phyloP scores from a whole-genome alignment of 2,888 invertebrate genomes.

The Drosophila incognita region DNA sequence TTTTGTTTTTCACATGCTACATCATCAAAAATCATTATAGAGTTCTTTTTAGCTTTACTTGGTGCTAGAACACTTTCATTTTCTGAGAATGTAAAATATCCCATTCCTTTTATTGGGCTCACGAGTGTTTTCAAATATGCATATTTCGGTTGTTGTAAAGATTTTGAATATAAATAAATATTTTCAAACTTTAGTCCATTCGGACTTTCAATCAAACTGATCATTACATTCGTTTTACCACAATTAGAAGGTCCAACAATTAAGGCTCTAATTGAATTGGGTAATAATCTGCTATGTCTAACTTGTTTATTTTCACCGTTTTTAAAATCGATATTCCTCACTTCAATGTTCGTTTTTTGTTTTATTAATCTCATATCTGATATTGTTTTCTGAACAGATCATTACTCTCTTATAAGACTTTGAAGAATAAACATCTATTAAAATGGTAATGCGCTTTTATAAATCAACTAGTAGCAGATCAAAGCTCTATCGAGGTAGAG shows the following conservation, averaged over 20 bases:
- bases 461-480: not conserved
- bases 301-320: not conserved
- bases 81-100: no score
- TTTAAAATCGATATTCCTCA: not conserved
- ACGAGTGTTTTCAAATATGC: not conserved
- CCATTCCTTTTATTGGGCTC: no score
- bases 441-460: not conserved
- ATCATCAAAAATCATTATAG: no score
- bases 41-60: no score
- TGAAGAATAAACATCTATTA: not conserved
- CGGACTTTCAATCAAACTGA: not conserved
- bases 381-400: no score
- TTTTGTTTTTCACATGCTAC: no score
- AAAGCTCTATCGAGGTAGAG: not conserved
- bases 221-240: not conserved
- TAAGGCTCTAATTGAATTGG: not conserved
- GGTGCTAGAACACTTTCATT: no score
- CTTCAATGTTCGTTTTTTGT: not conserved
- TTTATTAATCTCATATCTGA: no score
- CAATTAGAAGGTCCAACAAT: not conserved
- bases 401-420: not conserved
- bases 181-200: not conserved
- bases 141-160: not conserved
- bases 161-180: not conserved
- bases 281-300: not conserved